A percentile compares a stretch with the other conserved stretches of the same genome.
phyloP scores from a whole-genome alignment of 2,797 vertebrate genomes.

The Aplochiton taeniatus region DNA sequence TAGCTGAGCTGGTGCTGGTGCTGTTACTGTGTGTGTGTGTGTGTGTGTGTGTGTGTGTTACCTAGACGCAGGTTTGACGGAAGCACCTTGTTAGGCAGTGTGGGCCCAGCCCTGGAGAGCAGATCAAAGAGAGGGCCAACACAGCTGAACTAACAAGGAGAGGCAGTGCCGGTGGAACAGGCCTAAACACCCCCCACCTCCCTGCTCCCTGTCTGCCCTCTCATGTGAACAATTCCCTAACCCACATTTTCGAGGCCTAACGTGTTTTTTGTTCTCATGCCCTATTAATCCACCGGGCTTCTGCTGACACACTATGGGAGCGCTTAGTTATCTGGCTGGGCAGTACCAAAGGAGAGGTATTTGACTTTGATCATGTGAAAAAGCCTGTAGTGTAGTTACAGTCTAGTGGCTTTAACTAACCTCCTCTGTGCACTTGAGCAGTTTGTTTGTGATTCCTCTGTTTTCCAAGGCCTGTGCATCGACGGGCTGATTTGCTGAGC shows the following conservation, averaged over 20 bases:
- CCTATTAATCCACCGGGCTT: constrained; percentile 24
- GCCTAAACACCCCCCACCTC: constrained; percentile 1
- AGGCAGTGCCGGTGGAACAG: constrained; percentile 26
- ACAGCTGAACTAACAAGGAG: constrained; percentile 43
- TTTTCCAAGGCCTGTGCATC: not conserved
- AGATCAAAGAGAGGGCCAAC: constrained; percentile 52
- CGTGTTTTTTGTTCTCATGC: constrained; percentile 26
- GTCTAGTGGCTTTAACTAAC: constrained; percentile 16
- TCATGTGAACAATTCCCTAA: constrained; percentile 28
- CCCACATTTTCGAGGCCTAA: constrained; percentile 26
- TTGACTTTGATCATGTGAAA: constrained; percentile 27
- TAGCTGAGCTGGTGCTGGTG: constrained; percentile 6
- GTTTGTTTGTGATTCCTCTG: not conserved
- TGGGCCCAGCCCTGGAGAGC: constrained; percentile 27
- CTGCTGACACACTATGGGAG: constrained; percentile 1
- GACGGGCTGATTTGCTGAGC: constrained; percentile 6
- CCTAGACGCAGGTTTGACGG: not conserved
- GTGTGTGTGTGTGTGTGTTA: not conserved
- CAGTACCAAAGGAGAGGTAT: not conserved
- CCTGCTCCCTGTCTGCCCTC: not conserved
- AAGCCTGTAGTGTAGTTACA: constrained; percentile 23
- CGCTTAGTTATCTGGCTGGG: too few relatives aligned
- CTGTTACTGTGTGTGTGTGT: not conserved
- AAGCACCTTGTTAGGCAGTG: constrained; percentile 13
- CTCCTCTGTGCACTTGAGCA: constrained; percentile 25